Evolutionary conservation across 1,140 invertebrate species (phyloP).

Genomic region (Drosophila micromelanica): DNA sequence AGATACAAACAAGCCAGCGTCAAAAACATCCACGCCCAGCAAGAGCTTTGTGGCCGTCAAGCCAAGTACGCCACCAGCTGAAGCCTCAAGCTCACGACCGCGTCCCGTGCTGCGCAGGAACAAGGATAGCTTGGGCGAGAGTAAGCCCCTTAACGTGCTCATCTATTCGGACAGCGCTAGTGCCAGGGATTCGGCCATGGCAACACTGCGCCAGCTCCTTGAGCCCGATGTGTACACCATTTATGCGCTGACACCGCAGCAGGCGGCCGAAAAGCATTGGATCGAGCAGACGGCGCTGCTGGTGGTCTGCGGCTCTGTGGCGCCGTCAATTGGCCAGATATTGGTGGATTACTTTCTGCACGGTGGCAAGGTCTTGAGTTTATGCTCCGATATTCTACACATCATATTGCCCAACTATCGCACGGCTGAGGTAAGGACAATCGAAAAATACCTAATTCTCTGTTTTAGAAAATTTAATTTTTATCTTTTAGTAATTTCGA

Average conservation of each 20-base stretch:
- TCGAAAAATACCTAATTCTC: no score
- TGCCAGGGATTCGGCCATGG: constrained; percentile 89
- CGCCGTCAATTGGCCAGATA: constrained; percentile 87
- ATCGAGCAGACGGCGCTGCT: constrained; percentile 89
- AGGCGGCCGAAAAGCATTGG: constrained; percentile 88
- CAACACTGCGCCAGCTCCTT: constrained; percentile 88
- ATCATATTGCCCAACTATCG: constrained; percentile 91
- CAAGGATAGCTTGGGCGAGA: constrained; percentile 62
- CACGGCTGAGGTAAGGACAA: constrained; percentile 88
- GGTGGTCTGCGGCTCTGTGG: constrained; percentile 91
- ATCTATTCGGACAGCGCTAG: constrained; percentile 92
- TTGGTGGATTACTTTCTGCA: constrained; percentile 90
- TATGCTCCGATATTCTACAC: constrained; percentile 93
- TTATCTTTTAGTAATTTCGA: no score
- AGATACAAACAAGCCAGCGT: background rate
- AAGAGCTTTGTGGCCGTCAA: constrained; percentile 55
- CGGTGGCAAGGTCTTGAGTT: constrained; percentile 91
- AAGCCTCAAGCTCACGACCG: constrained; percentile 15
- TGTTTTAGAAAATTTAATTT: no score
- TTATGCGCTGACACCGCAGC: constrained; percentile 88
- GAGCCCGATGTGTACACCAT: constrained; percentile 91
- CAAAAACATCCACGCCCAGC: constrained; percentile 24
- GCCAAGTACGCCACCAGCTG: constrained; percentile 30
- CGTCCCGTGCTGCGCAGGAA: constrained; percentile 61
- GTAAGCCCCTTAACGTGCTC: constrained; percentile 92